Conservation (phyloP, 1,140 invertebrate species). For the Pomacea maculata region DNA sequence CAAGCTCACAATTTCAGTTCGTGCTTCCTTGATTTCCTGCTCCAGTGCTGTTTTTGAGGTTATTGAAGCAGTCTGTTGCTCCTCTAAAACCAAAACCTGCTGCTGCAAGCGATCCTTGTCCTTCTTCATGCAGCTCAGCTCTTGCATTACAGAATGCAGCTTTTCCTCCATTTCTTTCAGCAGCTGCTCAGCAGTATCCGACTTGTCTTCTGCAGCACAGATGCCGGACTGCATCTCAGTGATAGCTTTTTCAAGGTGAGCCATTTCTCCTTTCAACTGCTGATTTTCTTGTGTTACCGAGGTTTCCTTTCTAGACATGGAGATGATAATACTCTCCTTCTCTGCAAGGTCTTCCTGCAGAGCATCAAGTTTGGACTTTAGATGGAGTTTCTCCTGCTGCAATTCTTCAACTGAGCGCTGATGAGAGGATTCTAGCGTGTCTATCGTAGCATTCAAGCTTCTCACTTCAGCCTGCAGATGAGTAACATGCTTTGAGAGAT, state of each 20-base stretch:
- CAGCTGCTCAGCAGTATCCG: background rate
- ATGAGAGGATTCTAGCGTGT: background rate
- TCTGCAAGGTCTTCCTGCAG: background rate
- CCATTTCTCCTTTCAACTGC: background rate
- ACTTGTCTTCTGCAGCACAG: background rate
- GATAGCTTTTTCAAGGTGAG: background rate
- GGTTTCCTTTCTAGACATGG: background rate
- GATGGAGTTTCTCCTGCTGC: constrained; percentile 7
- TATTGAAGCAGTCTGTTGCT: constrained; percentile 11
- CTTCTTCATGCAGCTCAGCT: background rate
- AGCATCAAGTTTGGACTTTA: constrained; percentile 2
- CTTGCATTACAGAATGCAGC: constrained; percentile 1
- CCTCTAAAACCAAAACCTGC: constrained; percentile 7
- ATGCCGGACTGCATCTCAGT: background rate
- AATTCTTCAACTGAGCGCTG: background rate
- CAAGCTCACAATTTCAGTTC: background rate
- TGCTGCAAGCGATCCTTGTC: constrained; percentile 15
- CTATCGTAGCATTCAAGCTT: background rate
- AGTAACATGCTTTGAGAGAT: constrained; percentile 1
- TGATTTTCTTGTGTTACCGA: background rate
- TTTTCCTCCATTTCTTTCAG: constrained; percentile 16
- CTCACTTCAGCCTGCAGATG: constrained; percentile 4
- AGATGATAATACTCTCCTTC: background rate
- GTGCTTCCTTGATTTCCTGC: constrained; percentile 17
- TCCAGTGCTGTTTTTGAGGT: constrained; percentile 8